Evolutionary conservation across 1,140 invertebrate species (phyloP).

Genomic region (Chelonus insularis): DNA sequence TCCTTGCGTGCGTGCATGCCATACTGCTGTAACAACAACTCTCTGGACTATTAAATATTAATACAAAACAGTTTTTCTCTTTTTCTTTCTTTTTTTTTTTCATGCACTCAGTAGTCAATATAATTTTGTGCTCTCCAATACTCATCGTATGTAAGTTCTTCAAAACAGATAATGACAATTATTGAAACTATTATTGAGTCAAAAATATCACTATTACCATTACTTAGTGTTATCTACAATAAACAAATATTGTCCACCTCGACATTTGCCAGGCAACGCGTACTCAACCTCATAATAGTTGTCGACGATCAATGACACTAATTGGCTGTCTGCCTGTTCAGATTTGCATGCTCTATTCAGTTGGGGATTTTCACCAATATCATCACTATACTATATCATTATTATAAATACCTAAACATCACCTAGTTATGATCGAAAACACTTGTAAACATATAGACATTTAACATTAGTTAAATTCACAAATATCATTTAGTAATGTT

Average conservation of each 20-base stretch:
- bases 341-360: neutral
- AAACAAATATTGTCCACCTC: conserved; percentile 15
- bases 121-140: conserved; percentile 12
- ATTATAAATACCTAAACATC: neutral
- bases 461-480: no score
- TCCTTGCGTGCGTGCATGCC: no score
- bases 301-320: conserved; percentile 13
- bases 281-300: conserved; percentile 13
- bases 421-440: neutral
- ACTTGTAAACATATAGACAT: no score
- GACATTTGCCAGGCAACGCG: conserved; percentile 1
- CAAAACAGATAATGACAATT: neutral
- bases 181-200: neutral
- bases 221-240: conserved; percentile 12
- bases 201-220: neutral
- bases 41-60: no score
- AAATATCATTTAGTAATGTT: no score
- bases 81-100: no score
- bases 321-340: conserved; percentile 5
- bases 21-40: no score
- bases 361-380: neutral
- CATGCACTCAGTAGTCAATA: no score
- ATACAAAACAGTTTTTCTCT: no score
- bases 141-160: conserved; percentile 10
- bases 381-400: neutral